Percentiles rank a stretch among this genome's conserved stretches.
Conservation (phyloP, 2,113 vertebrate genomes). For the Phalacrocorax carbo region DNA sequence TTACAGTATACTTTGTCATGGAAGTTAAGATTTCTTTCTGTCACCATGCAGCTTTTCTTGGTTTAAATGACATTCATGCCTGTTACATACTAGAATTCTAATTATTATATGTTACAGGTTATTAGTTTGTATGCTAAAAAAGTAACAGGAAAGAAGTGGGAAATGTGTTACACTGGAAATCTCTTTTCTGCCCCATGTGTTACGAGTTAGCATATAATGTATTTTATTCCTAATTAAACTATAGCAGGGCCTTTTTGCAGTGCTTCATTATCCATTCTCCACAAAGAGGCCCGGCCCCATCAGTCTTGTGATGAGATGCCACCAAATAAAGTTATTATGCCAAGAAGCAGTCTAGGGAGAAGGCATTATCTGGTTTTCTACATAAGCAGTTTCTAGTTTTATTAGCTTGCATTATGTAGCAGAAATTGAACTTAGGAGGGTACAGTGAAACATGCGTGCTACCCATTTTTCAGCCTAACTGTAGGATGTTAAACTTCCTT, state of each 20-base stretch:
- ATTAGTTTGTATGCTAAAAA: background rate
- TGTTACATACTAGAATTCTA: background rate
- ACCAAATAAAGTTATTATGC: constrained; percentile 37
- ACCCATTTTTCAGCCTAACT: background rate
- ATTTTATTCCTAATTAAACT: constrained; percentile 28
- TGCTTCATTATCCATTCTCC: background rate
- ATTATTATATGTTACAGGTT: background rate
- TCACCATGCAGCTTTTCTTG: background rate
- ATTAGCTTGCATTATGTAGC: constrained; percentile 19
- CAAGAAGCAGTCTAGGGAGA: constrained; percentile 4
- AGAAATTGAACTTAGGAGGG: constrained; percentile 9
- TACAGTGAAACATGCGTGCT: background rate
- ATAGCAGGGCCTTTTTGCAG: background rate
- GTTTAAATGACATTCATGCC: background rate
- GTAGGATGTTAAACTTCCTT: background rate
- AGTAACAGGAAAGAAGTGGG: background rate
- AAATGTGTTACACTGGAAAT: background rate
- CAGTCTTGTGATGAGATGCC: background rate
- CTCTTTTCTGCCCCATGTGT: background rate
- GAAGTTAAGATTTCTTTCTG: background rate
- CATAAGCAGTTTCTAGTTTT: constrained; percentile 6
- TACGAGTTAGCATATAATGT: background rate
- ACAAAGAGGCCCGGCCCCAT: background rate
- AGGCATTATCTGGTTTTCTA: constrained; percentile 19
- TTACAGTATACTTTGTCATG: background rate